Evolutionary conservation across 2,888 invertebrate species (phyloP), one percentile per base, ranked within the genome.

Genomic region (Lordiphosa fenestrarum): DNA sequence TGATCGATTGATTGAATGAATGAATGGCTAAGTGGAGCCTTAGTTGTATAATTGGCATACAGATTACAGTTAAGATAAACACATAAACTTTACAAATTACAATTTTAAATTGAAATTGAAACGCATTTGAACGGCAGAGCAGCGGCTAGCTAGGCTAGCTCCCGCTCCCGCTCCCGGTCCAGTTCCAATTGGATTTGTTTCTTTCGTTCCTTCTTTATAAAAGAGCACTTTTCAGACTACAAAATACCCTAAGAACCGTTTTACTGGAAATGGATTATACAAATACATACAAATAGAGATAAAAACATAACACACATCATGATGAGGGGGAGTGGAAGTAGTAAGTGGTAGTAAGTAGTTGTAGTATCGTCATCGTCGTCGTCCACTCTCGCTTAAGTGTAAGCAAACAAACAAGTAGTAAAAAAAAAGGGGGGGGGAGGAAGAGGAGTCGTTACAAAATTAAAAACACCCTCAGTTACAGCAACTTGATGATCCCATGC

Each of bases 171-270:
- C 33, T 41, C 60, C 0, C 25, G 2, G 7, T 7, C 6, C 5
- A 7, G 25, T 25, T 25, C 25, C 25, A 25, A 25, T 59, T 48
- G 61, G 53, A 50, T 50, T 52, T 25, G 23, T 23, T 23, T 23
- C 23, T 6, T 5, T 23, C 23, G 4, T 23, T 49, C 35, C 57
- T 38, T 40, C n/a, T 19, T 51, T 50, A 66, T 61, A 77, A 73
- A 73, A 77, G 60, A 77, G 66, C 68, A 61, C 63, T 58, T 57
- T 53, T 60, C 55, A 62, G 68, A 76, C 63, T 73, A 75, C 55
- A 73, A 68, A 61, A 73, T 76, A 75, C 77, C 77, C 69, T 64
- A 64, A 73, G 66, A 81, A 76, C 81, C 74, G 30, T 23, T 61
- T 73, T 66, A 68, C 59, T 76, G 72, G 72, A 71, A 75, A 71